A percentile compares a stretch with the other conserved stretches of the same genome.
Evolutionary conservation across 2,797 vertebrate species (phyloP).

Genomic region (Macroramphosus scolopax): DNA sequence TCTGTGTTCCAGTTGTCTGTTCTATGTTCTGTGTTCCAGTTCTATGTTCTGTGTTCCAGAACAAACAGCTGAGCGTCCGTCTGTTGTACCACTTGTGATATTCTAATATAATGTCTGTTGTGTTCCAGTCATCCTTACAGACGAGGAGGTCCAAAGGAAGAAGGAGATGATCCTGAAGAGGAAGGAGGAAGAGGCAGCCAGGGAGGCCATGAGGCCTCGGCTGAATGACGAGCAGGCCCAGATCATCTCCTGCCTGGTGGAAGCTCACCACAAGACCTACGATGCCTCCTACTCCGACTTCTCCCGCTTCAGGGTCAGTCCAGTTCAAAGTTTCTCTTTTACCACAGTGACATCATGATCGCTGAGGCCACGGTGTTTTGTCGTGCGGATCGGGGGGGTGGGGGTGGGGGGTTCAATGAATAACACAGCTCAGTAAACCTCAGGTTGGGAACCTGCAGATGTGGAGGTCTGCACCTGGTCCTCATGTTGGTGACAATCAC

Average conservation of each 20-base stretch:
- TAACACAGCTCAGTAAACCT: no score
- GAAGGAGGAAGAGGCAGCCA: slow-evolving; percentile 91
- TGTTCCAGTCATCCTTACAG: slow-evolving; percentile 90
- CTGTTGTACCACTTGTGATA: neutral
- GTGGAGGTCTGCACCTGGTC: no score
- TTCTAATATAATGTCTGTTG: neutral
- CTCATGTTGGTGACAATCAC: no score
- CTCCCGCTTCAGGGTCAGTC: slow-evolving; percentile 85
- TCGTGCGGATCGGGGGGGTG: neutral
- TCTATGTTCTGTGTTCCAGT: no score
- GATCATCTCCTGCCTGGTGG: slow-evolving; percentile 87
- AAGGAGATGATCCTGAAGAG: slow-evolving; percentile 92
- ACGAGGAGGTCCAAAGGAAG: slow-evolving; percentile 97
- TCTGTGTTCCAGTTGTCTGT: no score
- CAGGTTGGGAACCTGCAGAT: no score
- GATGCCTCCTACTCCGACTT: slow-evolving; percentile 94
- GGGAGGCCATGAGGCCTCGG: slow-evolving; percentile 86
- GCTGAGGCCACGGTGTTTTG: neutral
- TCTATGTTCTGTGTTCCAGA: no score
- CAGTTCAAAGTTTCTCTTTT: no score
- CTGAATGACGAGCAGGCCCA: slow-evolving; percentile 88
- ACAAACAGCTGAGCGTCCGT: no score
- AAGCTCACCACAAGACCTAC: slow-evolving; percentile 94
- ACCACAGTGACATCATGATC: slow-evolving; percentile 6
- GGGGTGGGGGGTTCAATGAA: no score